phyloP scores from a whole-genome alignment of 2,113 vertebrate species.

The Mus pahari region DNA sequence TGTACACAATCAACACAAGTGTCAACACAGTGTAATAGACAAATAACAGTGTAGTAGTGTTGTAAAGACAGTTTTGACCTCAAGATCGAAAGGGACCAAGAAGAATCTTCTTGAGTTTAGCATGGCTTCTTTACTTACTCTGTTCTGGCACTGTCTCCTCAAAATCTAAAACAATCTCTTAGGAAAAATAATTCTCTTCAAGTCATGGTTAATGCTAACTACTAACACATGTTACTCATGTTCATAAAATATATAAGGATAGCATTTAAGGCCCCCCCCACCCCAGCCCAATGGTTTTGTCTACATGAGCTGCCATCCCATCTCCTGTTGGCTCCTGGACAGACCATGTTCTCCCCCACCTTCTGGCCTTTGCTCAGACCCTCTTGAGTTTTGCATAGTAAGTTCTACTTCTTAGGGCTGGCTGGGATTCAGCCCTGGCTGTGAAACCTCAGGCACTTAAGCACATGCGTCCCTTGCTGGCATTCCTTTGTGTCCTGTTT shows the following conservation, averaged over 20 bases:
- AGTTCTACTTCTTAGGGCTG: background rate
- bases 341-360: background rate
- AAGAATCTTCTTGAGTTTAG: background rate
- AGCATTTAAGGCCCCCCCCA: background rate
- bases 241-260: background rate
- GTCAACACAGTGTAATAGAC: background rate
- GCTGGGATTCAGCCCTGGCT: background rate
- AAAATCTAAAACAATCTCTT: constrained; percentile 35
- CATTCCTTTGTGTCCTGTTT: background rate
- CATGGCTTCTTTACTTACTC: background rate
- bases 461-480: background rate
- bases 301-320: background rate
- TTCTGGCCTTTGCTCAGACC: background rate
- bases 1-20: background rate
- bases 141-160: background rate
- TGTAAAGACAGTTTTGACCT: constrained; percentile 22
- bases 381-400: background rate
- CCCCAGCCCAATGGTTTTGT: background rate
- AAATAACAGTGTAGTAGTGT: background rate
- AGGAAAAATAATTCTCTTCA: constrained; percentile 38
- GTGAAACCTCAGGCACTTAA: background rate
- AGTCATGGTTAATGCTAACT: constrained; percentile 21
- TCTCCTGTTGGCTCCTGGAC: background rate
- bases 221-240: constrained; percentile 3
- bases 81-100: constrained; percentile 1